Base-by-base conservation (phyloP, 2,888 invertebrate species). In the Neria commutata region DNA sequence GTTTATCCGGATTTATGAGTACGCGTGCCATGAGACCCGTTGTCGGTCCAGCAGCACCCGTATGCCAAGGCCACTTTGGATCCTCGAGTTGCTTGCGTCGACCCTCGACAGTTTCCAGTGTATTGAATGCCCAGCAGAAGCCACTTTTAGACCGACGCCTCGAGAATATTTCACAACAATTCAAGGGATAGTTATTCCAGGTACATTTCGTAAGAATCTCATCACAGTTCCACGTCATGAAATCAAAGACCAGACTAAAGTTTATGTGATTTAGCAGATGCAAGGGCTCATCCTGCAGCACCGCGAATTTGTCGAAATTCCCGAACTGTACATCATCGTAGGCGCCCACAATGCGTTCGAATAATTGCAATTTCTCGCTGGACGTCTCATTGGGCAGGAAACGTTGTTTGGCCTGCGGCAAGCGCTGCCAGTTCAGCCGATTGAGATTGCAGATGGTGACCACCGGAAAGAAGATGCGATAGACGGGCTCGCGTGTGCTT, bases 111-210 rank as follows among this genome's bases (percentile, higher is more conserved):
- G 74, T 75, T 40, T 80, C 74, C 14, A 79, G 71, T 0, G 83
- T 79, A 70, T 84, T 84, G 66, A 85, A 85, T 1, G 83, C 71
- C 75, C 81, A 83, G 59, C 85, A 85, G 10, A 83, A 67, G 0
- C 85, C 84, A 57, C 77, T 78, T 62, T 83, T 82, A 25, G 82
- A 82, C 60, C 75, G 80, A 33, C 83, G 81, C 45, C 75, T 70
- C 5, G 81, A 78, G 61, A 85, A 84, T 26, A 83, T 73, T 11
- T 81, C 78, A 64, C 84, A 84, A 62, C 85, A 85, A 24, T 83
- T 70, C 37, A 80, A 67, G 11, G 71, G 54, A 45, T 66, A 62
- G 62, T 79, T 76, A 2, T 83, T 76, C 84, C 84, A 85, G 67
- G 77, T 76, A 61, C 85, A 85, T 4, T 72, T 59, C 1, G 65